A percentile compares a stretch with the other conserved stretches of the same genome.
Evolutionary conservation across 1,140 invertebrate species (phyloP).

Genomic region (Drosophila littoralis): DNA sequence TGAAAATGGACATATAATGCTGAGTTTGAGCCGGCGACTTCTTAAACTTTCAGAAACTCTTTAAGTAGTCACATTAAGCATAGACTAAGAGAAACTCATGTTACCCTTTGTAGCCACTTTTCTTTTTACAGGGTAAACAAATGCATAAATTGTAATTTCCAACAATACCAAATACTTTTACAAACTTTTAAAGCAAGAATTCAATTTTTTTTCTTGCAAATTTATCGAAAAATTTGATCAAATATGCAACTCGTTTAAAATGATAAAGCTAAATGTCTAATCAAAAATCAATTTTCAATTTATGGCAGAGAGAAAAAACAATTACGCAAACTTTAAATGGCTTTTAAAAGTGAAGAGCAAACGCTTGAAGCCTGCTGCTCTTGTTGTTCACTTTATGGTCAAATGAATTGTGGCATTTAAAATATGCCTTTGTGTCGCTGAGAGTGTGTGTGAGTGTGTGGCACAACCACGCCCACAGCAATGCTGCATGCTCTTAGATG

Average conservation of each 20-base stretch:
- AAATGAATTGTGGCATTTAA: conserved; percentile 38
- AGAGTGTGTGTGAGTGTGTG: background rate
- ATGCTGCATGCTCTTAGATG: conserved; percentile 22
- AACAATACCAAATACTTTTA: background rate
- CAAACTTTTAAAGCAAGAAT: background rate
- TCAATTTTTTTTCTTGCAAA: background rate
- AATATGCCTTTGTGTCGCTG: conserved; percentile 43
- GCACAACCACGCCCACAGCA: conserved; percentile 27
- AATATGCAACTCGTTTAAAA: conserved; percentile 3
- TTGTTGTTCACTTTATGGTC: conserved; percentile 6
- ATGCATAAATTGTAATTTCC: conserved; percentile 11
- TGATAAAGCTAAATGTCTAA: conserved; percentile 4
- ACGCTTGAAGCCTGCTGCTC: background rate
- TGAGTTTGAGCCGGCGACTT: too few species aligned
- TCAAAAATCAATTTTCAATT: conserved; percentile 17
- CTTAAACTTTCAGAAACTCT: too few species aligned
- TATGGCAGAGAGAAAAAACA: background rate
- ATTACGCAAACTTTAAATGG: conserved; percentile 15
- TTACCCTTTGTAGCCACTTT: background rate
- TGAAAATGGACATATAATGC: too few species aligned
- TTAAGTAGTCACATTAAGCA: too few species aligned
- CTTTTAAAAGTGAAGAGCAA: conserved; percentile 4
- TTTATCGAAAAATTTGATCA: background rate
- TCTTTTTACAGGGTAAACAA: background rate
- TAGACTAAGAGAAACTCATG: background rate